Base-by-base conservation (phyloP, 2,113 vertebrate genomes). In the Ranitomeya variabilis region DNA sequence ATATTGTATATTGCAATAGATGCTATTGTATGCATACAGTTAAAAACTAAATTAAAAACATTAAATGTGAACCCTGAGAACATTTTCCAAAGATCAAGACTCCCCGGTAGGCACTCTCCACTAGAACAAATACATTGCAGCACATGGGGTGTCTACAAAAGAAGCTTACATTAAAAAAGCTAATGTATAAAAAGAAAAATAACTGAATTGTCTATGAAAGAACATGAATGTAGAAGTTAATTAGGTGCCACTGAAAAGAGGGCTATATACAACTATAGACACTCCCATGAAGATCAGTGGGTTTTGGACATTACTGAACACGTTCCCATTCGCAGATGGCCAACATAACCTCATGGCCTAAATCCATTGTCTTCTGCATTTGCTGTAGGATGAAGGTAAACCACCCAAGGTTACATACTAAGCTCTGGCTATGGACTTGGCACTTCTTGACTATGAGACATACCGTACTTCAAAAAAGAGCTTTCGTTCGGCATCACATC, bases 401-500 rank as follows among this genome's bases (percentile, higher is more conserved):
- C 23, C 59, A 51, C 14, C 15, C 13, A 16, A 9, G 45, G 7
- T 3, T 7, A 8, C 37, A 67, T 37, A 54, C 21, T 26, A 26
- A 26, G n/a, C 52, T 69, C 13, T 55, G 45, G 82, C 64, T 84
- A 71, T 14, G n/a, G n/a, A 67, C 64, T 69, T 76, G 57, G 83
- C 74, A 57, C 77, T 83, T 88, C 74, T 14, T 18, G 19, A 77
- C 79, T 51, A 83, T 37, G 64, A 87, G 74, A 77, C 66, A 79
- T 69, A 76, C 55, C 66, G 67, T 69, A 76, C 55, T 67, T 88
- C 71, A 77, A 83, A 82, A 45, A 88, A 67, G 60, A 69, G 54
- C 57, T 66, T 77, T 73, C 80, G 64, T 59, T 62, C 87, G 31
- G 71, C 87, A 83, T 66, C 73, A 83, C 64, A 76, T 81, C 57